Evolutionary conservation across 2,888 invertebrate genomes (phyloP), one percentile per base, ranked within the genome.

Genomic region (Alviniconcha strummeri): DNA sequence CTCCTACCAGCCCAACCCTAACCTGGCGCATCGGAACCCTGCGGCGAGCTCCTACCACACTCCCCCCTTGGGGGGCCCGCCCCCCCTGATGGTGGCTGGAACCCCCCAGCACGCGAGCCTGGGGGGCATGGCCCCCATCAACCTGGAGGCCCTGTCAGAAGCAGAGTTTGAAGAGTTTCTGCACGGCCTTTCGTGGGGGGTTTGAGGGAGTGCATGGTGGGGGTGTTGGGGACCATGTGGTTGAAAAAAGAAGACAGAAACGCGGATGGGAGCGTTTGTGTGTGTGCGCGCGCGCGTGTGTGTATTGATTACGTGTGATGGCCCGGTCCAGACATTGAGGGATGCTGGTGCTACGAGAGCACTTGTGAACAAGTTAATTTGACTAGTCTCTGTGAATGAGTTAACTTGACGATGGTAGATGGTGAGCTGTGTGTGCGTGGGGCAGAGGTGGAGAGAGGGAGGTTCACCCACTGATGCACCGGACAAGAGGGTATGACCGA

Each of bases 141-240:
- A 89, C 72, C 84, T 88, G 71, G 88, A 88, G 82, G 86, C 86
- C 15, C 82, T 88, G 80, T 86, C 88, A 8, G 91, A 91, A 80
- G 83, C 88, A 17, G 91, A 91, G 85, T 90, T 91, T 83, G 91
- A 91, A 78, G 90, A 91, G 54, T 91, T 91, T 81, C 85, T 91
- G 19, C 87, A 90, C 79, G 90, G 90, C 67, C 85, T 91, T 55
- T 88, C 86, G 1, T 89, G 89, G 89, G 89, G 87, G 15, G 86
- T 86, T 15, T 86, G 69, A 86, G 36, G 60, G 9, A n/a, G 60
- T 11, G 4, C 17, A 19, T 60, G 60, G 60, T 19, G 72, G 72
- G 36, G n/a, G 60, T 60, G 57, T 9, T 69, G 54, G 71, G 80
- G 80, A 80, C 71, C 71, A 80, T 54, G 9, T 67, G 57, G 60